These are phyloP conservation scores for Phaethornis superciliosus DNA, from an alignment of 2,113 vertebrate genomes.

Conservation along the genomic window DNA sequence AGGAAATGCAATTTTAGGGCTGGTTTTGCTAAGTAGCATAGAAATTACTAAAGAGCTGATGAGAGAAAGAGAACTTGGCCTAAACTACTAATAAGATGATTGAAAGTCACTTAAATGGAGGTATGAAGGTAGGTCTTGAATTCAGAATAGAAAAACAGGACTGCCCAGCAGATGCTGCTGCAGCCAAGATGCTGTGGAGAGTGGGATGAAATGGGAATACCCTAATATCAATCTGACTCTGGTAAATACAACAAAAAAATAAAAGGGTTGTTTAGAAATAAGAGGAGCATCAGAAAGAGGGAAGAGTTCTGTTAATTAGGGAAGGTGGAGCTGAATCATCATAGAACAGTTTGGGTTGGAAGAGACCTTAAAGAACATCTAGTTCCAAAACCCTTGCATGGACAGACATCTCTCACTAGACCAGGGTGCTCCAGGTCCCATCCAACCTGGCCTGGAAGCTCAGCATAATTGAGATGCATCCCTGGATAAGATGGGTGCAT, in stretches of 20 bases:
- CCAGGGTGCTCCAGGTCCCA: no score
- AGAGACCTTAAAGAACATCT: no score
- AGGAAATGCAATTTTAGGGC: slow-evolving; percentile 42
- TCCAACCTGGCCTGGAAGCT: not conserved
- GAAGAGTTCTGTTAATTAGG: not conserved
- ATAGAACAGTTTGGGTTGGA: no score
- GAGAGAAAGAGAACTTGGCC: slow-evolving; percentile 15
- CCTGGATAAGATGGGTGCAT: not conserved
- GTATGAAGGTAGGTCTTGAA: not conserved
- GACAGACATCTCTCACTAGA: no score
- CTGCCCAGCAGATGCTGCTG: not conserved
- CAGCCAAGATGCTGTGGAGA: not conserved
- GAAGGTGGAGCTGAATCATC: not conserved
- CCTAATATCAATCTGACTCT: not conserved
- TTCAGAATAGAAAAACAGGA: not conserved
- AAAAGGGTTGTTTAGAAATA: not conserved
- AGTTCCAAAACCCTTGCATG: no score
- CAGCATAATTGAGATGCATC: not conserved
- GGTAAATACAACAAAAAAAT: not conserved
- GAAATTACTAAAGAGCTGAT: not conserved
- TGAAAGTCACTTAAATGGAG: not conserved
- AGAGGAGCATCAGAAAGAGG: not conserved
- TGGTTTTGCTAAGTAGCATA: not conserved
- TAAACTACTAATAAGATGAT: not conserved
- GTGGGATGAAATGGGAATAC: not conserved